phyloP scores from a whole-genome alignment of 2,888 invertebrate genomes.

The Cynaeus angustus region DNA sequence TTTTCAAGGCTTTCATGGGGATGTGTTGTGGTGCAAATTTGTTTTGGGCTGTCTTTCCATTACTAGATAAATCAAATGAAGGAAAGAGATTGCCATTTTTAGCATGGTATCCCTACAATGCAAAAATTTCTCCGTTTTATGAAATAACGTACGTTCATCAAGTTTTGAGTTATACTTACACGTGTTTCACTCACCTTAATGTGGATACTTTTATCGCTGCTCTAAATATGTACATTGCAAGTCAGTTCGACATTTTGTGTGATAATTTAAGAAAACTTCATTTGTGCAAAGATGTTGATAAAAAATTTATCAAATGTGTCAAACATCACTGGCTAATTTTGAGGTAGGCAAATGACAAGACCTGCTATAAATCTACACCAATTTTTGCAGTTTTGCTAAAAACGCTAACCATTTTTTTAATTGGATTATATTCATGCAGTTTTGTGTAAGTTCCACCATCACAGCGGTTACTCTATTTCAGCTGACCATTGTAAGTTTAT shows the following conservation, averaged over 20 bases:
- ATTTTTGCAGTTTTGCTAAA: constrained; percentile 23
- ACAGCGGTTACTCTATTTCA: constrained; percentile 33
- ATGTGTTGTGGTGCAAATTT: constrained; percentile 26
- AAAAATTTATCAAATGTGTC: constrained; percentile 12
- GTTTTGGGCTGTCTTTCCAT: constrained; percentile 43
- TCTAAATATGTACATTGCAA: constrained; percentile 3
- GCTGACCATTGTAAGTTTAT: constrained; percentile 17
- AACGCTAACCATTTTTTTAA: constrained; percentile 7
- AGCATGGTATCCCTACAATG: constrained; percentile 25
- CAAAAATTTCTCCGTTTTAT: constrained; percentile 11
- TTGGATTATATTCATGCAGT: constrained; percentile 21
- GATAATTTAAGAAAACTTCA: constrained; percentile 29
- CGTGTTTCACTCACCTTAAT: not conserved
- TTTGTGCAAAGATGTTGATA: not conserved
- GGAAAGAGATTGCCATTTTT: constrained; percentile 27
- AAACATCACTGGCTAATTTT: constrained; percentile 19
- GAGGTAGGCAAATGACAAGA: constrained; percentile 7
- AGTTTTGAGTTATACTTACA: not conserved
- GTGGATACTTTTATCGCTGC: constrained; percentile 31
- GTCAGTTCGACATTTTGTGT: constrained; percentile 21
- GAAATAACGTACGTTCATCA: constrained; percentile 34
- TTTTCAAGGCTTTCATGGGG: constrained; percentile 34
- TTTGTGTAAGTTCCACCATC: constrained; percentile 1
- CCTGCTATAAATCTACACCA: not conserved
- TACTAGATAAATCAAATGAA: constrained; percentile 41